A percentile compares a stretch with the other conserved stretches of the same genome.
Conservation (phyloP, 2,113 vertebrate species). For the Rostratula benghalensis region DNA sequence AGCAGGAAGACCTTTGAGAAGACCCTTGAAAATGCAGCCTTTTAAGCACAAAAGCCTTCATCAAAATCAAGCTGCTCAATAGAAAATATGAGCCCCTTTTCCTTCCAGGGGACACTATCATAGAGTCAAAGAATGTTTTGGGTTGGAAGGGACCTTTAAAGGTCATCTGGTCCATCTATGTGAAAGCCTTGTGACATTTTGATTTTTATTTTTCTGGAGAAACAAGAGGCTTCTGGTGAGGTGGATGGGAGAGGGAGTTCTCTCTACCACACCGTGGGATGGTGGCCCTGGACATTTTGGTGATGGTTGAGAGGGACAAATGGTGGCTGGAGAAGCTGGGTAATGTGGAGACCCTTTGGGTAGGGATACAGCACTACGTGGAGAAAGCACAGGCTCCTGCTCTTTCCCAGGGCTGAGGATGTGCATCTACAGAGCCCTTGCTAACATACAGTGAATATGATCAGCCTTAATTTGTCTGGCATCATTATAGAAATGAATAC, state of each 20-base stretch:
- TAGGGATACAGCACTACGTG: fast-evolving
- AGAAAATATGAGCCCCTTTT: neutral
- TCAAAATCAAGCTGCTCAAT: neutral
- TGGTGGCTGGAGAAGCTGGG: neutral
- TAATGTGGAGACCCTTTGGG: neutral
- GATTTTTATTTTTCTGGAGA: neutral
- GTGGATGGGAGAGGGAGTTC: neutral
- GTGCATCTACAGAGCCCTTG: neutral
- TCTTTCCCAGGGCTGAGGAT: neutral
- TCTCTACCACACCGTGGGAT: neutral
- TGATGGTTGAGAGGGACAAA: neutral
- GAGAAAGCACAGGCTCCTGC: neutral
- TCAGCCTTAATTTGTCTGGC: neutral
- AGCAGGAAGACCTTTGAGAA: neutral
- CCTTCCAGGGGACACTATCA: neutral
- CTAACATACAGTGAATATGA: neutral
- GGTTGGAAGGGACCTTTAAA: neutral
- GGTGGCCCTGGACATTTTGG: neutral
- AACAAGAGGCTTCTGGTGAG: neutral
- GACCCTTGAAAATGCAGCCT: neutral
- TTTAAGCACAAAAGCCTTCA: neutral
- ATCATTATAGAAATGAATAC: neutral
- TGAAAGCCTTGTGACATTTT: neutral
- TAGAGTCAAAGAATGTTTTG: neutral
- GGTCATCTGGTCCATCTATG: neutral